Evolutionary conservation across 1,140 invertebrate genomes (phyloP).

Genomic region (Apis florea): DNA sequence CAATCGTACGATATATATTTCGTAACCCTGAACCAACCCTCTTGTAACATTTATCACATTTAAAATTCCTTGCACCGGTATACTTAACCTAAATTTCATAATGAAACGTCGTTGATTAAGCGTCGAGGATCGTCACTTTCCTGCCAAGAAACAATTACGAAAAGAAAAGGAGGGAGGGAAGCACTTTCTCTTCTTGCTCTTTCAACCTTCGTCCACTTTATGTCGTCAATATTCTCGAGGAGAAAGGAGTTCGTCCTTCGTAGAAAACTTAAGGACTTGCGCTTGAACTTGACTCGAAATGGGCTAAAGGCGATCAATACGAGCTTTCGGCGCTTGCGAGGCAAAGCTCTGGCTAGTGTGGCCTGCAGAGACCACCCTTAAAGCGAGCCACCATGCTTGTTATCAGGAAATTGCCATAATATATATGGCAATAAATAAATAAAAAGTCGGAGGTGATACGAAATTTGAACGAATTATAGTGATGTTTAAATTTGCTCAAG

Average conservation of each 20-base stretch:
- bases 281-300: slow-evolving; percentile 79
- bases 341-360: slow-evolving; percentile 48
- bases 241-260: slow-evolving; percentile 40
- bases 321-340: slow-evolving; percentile 75
- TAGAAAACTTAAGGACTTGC: slow-evolving; percentile 58
- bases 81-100: neutral
- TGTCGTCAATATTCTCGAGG: slow-evolving; percentile 4
- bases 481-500: too few species aligned
- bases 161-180: neutral
- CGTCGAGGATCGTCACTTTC: neutral
- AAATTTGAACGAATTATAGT: neutral
- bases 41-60: neutral
- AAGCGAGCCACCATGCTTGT: slow-evolving; percentile 21
- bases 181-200: neutral
- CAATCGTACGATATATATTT: too few species aligned
- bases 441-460: slow-evolving; percentile 41
- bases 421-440: slow-evolving; percentile 46
- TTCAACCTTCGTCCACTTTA: neutral
- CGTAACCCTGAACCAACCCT: too few species aligned
- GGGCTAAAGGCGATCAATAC: slow-evolving; percentile 76
- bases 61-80: too few species aligned
- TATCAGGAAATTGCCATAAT: slow-evolving; percentile 67
- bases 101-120: neutral
- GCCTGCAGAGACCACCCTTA: slow-evolving; percentile 23
- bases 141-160: neutral